Percentiles rank a stretch among this genome's conserved stretches.
Evolutionary conservation across 2,113 vertebrate species (phyloP).

Genomic region (Mesembrinibis cayennensis): DNA sequence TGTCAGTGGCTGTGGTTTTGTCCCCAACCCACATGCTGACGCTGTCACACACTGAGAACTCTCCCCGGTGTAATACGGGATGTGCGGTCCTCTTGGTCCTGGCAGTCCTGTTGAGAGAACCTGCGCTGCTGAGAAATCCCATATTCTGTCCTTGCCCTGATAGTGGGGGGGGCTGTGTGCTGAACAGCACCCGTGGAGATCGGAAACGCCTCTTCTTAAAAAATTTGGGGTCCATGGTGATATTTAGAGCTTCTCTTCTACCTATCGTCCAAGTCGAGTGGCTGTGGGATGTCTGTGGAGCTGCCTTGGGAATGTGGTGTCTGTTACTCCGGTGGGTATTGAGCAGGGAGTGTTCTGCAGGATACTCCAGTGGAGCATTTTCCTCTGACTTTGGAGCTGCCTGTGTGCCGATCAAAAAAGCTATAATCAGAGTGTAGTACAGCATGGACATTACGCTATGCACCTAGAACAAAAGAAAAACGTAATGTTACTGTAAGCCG

Average conservation of each 20-base stretch:
- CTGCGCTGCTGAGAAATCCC: conserved; percentile 47
- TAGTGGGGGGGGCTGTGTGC: conserved; percentile 80
- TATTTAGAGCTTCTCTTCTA: conserved; percentile 67
- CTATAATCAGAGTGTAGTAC: conserved; percentile 95
- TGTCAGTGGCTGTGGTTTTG: conserved; percentile 92
- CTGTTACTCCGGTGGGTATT: conserved; percentile 66
- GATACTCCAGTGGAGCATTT: conserved; percentile 79
- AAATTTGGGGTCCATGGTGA: conserved; percentile 89
- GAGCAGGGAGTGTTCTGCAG: conserved; percentile 63
- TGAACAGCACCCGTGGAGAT: conserved; percentile 92
- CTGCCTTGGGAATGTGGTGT: conserved; percentile 65
- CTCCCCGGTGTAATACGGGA: conserved; percentile 87
- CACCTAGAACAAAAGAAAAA: conserved; percentile 72
- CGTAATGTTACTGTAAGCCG: neutral
- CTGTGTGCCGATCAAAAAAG: conserved; percentile 93
- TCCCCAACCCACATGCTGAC: conserved; percentile 92
- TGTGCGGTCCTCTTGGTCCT: conserved; percentile 79
- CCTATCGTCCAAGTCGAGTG: conserved; percentile 5
- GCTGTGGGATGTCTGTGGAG: conserved; percentile 62
- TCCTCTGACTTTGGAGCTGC: conserved; percentile 89
- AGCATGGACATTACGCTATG: conserved; percentile 92
- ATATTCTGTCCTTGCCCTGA: conserved; percentile 64
- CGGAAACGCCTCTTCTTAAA: conserved; percentile 86
- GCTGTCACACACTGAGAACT: conserved; percentile 96
- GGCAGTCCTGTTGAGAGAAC: conserved; percentile 72